Evolutionary conservation across 1,140 invertebrate species (phyloP), one percentile per base, ranked within the genome.

Genomic region (Ctenoplectra terminalis): DNA sequence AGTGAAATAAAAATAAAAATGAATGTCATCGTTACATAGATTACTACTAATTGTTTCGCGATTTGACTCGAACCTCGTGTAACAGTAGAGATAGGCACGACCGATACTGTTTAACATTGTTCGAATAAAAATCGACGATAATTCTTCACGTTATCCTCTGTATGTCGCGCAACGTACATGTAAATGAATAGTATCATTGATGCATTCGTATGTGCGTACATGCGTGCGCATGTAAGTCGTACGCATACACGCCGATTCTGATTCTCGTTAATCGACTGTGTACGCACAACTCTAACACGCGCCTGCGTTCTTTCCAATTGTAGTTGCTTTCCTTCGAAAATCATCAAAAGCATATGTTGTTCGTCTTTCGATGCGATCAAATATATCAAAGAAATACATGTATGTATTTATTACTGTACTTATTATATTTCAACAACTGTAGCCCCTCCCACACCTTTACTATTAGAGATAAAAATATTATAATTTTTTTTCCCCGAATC

Each of bases 221-320:
- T 58, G 54, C 78, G 78, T 56, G 46, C 60, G 71, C 77, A 63
- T 50, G 61, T 63, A 79, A 9, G 11, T 58, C 31, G 46, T 40
- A 71, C 67, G 76, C 67, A 50, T 46, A 72, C 56, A 60, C 40
- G 56, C 31, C 43, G 52, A 67, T 63, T 64, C 26, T 73, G 48
- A 80, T 73, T 29, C 46, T 80, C 46, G 69, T 80, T 80, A 80
- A 80, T 80, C 77, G 77, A 80, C 77, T 80, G 58, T 80, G 37
- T 72, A 73, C 69, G 77, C 77, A 58, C 73, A 63, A 73, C 34
- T 64, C 56, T n/a, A n/a, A 50, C 43, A 64, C 56, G 77, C 77
- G 77, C 77, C 70, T 80, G 77, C 77, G 77, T 80, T 60, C 77
- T 64, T 73, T 64, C 26, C 46, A 20, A 61, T 72, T 75, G 40